phyloP scores from a whole-genome alignment of 2,113 vertebrate species.

The Vicugna pacos region DNA sequence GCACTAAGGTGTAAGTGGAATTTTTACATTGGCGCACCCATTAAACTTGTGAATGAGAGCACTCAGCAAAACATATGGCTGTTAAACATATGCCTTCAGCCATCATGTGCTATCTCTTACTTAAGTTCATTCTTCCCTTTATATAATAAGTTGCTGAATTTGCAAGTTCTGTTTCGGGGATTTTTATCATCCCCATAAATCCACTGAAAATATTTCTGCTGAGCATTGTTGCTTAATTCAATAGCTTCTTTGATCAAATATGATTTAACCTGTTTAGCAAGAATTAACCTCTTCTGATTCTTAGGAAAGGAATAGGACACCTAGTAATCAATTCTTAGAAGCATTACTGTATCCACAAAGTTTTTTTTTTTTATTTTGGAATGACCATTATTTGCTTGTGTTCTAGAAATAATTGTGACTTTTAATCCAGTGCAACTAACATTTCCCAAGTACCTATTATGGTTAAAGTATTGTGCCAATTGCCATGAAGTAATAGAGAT shows the following conservation, averaged over 20 bases:
- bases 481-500: neutral
- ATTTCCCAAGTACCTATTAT: neutral
- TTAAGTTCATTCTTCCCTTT: conserved; percentile 42
- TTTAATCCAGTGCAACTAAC: neutral
- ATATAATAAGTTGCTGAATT: conserved; percentile 15
- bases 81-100: conserved; percentile 48
- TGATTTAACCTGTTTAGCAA: neutral
- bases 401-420: neutral
- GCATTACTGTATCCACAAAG: neutral
- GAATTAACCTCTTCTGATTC: conserved; percentile 46
- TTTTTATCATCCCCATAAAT: conserved; percentile 52
- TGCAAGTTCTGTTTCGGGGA: conserved; percentile 48
- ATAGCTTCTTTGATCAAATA: conserved; percentile 53
- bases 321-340: neutral
- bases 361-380: neutral
- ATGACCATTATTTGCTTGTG: neutral
- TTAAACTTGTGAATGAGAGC: conserved; percentile 41
- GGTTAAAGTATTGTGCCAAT: neutral
- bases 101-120: neutral
- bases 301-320: neutral
- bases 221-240: conserved; percentile 18
- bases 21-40: neutral
- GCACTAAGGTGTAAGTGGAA: conserved; percentile 9
- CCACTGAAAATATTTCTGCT: conserved; percentile 28
- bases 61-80: neutral